A percentile compares a stretch with the other conserved stretches of the same genome.
These are phyloP conservation scores for Vesta saturnalis DNA, from an alignment of 2,888 invertebrate genomes.

Conservation along the genomic window DNA sequence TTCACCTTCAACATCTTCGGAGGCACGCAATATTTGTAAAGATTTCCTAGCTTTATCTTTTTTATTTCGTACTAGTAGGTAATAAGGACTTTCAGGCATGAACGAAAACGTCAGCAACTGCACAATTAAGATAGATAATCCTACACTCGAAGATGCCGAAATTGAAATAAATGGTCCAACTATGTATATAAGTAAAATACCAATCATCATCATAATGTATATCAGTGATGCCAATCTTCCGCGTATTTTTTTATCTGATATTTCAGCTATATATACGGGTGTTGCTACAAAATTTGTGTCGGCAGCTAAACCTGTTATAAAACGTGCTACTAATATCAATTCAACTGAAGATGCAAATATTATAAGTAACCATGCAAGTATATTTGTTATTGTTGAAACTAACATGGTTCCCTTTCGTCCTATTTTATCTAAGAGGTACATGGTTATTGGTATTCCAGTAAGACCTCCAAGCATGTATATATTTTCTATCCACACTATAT, in stretches of 20 bases:
- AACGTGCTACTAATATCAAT: constrained; percentile 28
- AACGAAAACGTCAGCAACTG: constrained; percentile 27
- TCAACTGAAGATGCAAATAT: constrained; percentile 14
- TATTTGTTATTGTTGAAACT: constrained; percentile 24
- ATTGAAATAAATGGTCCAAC: constrained; percentile 36
- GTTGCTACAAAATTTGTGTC: constrained; percentile 36
- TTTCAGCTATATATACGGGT: constrained; percentile 39
- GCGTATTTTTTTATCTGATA: constrained; percentile 32
- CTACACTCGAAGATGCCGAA: constrained; percentile 30
- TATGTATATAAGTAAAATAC: constrained; percentile 31
- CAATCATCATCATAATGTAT: constrained; percentile 36
- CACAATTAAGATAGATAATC: constrained; percentile 21
- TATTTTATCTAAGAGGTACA: constrained; percentile 22
- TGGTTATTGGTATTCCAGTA: constrained; percentile 33
- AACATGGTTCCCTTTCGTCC: constrained; percentile 37
- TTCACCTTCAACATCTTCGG: background rate
- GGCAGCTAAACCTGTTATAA: constrained; percentile 32
- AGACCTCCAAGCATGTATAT: constrained; percentile 39
- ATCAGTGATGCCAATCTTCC: constrained; percentile 33
- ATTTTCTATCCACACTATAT: constrained; percentile 42
- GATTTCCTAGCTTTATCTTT: constrained; percentile 6
- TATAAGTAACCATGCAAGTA: constrained; percentile 34
- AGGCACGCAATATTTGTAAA: constrained; percentile 8
- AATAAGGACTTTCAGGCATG: constrained; percentile 34
- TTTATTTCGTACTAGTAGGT: background rate